Base-by-base conservation (phyloP, 2,797 vertebrate species). In the Philypnodon macrostomus region DNA sequence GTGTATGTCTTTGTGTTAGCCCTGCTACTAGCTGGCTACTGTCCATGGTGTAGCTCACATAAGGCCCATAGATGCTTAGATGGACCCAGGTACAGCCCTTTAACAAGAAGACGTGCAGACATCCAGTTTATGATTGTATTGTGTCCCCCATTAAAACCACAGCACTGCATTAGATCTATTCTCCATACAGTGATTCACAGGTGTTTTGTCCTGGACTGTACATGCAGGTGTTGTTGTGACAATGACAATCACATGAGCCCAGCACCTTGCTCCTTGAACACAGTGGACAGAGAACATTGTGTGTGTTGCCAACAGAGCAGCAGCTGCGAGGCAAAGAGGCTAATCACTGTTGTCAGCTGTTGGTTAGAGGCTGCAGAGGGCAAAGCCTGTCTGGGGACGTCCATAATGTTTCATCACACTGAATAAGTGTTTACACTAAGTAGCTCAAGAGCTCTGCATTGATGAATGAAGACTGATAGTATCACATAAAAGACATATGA, bases 301-400 rank as follows among this genome's bases (percentile, higher is more conserved):
- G n/a, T 58, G 46, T 52, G 40, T 62, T 44, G 59, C 63, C 21
- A 56, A 76, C 64, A 54, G 47, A 65, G 33, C 16, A 67, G 62
- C 70, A 78, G 52, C 73, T 68, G 53, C 51, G 65, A 79, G 70
- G 51, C 68, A 51, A 53, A 74, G 53, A 67, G 67, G 65, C 53
- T 83, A 77, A 81, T 83, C 66, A 72, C 66, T 73, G 55, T 67
- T 76, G 77, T 82, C 79, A 79, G 74, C 71, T 79, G 74, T 73
- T 69, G 62, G 67, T 76, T 69, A 63, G 55, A 73, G 76, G 63
- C 58, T 44, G 26, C 51, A 52, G 69, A 77, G 74, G 69, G 56
- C 61, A 83, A 15, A 58, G 56, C 53, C 59, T 44, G 42, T 81
- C 75, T 59, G 36, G 62, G 64, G 61, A 78, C 80, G 50, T 53